Evolutionary conservation across 2,888 invertebrate genomes (phyloP).

Genomic region (Trichopoda pennipes): DNA sequence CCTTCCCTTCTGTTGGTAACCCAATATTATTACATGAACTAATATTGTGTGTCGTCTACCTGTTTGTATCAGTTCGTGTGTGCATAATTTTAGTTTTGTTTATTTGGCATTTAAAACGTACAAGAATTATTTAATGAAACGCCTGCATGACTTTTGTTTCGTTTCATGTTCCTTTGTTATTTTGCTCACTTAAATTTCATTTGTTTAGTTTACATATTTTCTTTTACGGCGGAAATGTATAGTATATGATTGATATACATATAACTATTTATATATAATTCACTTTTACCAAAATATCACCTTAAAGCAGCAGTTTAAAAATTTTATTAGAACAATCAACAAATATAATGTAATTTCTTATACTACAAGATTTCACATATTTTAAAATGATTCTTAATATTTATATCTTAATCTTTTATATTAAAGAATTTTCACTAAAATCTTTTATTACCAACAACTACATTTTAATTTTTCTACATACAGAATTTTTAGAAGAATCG

Average conservation of each 20-base stretch:
- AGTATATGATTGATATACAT: background rate
- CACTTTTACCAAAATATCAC: background rate
- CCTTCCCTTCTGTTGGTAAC: slow-evolving; percentile 23
- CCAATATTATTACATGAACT: background rate
- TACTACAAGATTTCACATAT: too few relatives aligned
- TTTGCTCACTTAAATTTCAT: background rate
- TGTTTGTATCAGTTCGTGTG: slow-evolving; percentile 35
- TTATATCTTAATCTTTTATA: too few relatives aligned
- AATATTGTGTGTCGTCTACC: slow-evolving; percentile 7
- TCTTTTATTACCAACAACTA: too few relatives aligned
- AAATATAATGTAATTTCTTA: too few relatives aligned
- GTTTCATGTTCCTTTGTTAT: slow-evolving; percentile 1
- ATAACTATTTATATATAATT: too few relatives aligned
- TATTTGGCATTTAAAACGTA: slow-evolving; percentile 46
- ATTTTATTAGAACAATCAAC: too few relatives aligned
- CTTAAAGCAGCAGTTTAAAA: too few relatives aligned
- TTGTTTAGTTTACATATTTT: background rate
- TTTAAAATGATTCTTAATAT: too few relatives aligned
- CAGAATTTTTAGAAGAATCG: too few relatives aligned
- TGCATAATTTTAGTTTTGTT: slow-evolving; percentile 39
- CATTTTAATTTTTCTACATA: too few relatives aligned
- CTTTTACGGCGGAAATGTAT: slow-evolving; percentile 9
- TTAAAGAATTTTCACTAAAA: too few relatives aligned
- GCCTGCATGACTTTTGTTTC: slow-evolving; percentile 23
- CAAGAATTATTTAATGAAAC: slow-evolving; percentile 25